phyloP scores from a whole-genome alignment of 2,797 vertebrate genomes.

The Etheostoma perlongum region DNA sequence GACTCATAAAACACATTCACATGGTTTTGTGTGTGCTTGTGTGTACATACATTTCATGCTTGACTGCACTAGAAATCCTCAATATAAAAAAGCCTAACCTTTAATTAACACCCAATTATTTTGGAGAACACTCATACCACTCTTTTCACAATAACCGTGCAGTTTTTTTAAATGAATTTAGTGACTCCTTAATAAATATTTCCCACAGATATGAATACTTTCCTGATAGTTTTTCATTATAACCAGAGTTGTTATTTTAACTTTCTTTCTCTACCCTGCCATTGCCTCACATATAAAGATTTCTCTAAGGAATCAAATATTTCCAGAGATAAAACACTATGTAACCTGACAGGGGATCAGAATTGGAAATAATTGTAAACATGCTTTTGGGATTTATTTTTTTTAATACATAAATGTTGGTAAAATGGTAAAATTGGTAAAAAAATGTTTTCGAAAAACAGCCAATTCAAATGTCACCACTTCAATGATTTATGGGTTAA shows the following conservation, averaged over 20 bases:
- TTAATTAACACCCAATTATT: constrained; percentile 51
- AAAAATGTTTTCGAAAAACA: neutral
- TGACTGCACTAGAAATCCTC: constrained; percentile 23
- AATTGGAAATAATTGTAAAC: constrained; percentile 1
- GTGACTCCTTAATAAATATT: constrained; percentile 16
- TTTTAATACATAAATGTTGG: neutral
- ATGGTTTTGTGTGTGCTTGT: constrained; percentile 2
- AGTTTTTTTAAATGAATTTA: constrained; percentile 29
- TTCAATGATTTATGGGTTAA: neutral
- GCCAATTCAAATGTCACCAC: neutral
- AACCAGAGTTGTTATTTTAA: neutral
- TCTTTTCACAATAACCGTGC: constrained; percentile 14
- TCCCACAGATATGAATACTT: neutral
- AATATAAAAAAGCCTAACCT: neutral
- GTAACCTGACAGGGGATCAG: neutral
- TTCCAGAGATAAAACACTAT: constrained; percentile 15
- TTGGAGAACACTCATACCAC: constrained; percentile 14
- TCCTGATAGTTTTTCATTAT: neutral
- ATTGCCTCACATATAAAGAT: neutral
- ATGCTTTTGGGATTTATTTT: neutral
- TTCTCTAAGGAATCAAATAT: constrained; percentile 7
- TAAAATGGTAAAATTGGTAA: too few relatives aligned
- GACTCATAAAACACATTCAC: neutral
- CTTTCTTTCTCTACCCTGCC: neutral
- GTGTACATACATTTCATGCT: constrained; percentile 8